Evolutionary conservation across 2,113 vertebrate genomes (phyloP).

Genomic region (Nannobrachium achirus): DNA sequence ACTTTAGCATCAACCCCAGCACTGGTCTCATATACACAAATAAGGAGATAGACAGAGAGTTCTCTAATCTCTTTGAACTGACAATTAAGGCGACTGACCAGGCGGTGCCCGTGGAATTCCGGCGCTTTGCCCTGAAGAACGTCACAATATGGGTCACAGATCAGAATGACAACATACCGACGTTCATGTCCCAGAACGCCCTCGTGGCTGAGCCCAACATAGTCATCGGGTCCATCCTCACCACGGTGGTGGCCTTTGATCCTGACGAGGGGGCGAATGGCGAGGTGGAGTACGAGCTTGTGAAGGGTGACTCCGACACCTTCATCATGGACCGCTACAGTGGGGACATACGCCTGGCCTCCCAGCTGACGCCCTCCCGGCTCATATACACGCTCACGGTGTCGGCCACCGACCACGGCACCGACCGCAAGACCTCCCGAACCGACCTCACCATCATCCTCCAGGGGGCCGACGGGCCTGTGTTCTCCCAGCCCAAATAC

Average conservation of each 20-base stretch:
- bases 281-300: constrained; percentile 94
- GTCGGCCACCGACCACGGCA: constrained; percentile 92
- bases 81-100: constrained; percentile 94
- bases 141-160: constrained; percentile 95
- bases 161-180: constrained; percentile 91
- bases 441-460: constrained; percentile 93
- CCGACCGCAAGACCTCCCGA: constrained; percentile 86
- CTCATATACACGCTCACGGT: constrained; percentile 91
- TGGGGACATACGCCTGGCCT: constrained; percentile 89
- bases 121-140: constrained; percentile 92
- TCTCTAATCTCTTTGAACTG: constrained; percentile 93
- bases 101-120: constrained; percentile 90
- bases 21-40: constrained; percentile 88
- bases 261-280: constrained; percentile 94
- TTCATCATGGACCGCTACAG: constrained; percentile 97
- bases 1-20: constrained; percentile 88
- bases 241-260: constrained; percentile 91
- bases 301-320: constrained; percentile 90
- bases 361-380: constrained; percentile 87
- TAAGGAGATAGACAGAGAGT: constrained; percentile 92
- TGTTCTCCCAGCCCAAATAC: constrained; percentile 96
- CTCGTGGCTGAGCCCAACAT: constrained; percentile 90
- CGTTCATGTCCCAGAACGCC: constrained; percentile 92
- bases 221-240: constrained; percentile 91
- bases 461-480: constrained; percentile 88